These are phyloP conservation scores for Rotaria macrura DNA, from an alignment of 2,888 invertebrate genomes.

Conservation along the genomic window DNA sequence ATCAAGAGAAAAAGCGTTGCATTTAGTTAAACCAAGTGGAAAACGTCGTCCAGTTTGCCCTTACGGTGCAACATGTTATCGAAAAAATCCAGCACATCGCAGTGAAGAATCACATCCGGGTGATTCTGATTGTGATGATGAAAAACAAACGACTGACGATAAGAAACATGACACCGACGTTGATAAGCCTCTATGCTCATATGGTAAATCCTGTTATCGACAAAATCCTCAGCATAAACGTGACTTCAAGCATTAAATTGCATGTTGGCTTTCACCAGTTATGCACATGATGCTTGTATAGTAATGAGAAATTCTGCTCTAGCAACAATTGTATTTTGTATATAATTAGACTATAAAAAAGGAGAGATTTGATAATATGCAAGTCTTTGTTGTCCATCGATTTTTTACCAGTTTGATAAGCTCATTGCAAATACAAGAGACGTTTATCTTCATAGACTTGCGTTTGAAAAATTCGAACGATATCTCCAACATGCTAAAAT, in stretches of 20 bases:
- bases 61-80: not conserved
- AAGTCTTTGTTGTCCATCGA: no score
- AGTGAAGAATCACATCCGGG: not conserved
- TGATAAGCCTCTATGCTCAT: not conserved
- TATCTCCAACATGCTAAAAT: no score
- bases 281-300: no score
- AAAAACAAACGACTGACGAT: not conserved
- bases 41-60: not conserved
- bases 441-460: no score
- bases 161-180: not conserved
- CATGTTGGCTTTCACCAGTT: not conserved
- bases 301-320: no score
- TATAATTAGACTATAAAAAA: no score
- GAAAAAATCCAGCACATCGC: not conserved
- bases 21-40: not conserved
- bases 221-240: slow-evolving; percentile 1
- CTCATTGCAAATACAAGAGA: no score
- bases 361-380: no score
- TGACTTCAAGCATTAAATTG: not conserved
- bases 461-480: no score
- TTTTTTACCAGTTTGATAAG: no score
- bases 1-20: not conserved
- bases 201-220: not conserved
- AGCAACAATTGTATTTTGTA: no score
- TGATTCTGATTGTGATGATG: slow-evolving; percentile 17